Conservation (phyloP, 2,113 vertebrate genomes). For the Camelus bactrianus region DNA sequence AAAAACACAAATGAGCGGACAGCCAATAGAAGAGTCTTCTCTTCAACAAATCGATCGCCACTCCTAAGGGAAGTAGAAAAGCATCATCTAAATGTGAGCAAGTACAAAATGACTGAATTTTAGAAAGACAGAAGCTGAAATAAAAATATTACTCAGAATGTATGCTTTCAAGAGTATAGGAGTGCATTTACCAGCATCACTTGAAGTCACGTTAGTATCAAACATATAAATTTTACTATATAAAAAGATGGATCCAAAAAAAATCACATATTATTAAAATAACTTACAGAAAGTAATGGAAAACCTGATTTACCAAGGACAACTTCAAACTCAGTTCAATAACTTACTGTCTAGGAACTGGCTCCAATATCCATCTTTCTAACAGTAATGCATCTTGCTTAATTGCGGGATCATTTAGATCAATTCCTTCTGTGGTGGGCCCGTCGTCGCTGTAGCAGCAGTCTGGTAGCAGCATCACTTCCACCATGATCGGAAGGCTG, state of each 20-base stretch:
- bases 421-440: slow-evolving; percentile 92
- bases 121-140: not conserved
- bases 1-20: slow-evolving; percentile 99
- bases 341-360: slow-evolving; percentile 97
- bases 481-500: slow-evolving; percentile 98
- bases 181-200: not conserved
- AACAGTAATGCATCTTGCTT: slow-evolving; percentile 97
- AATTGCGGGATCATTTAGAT: slow-evolving; percentile 96
- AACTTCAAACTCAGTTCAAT: not conserved
- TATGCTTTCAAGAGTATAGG: not conserved
- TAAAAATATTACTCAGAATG: not conserved
- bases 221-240: slow-evolving; percentile 26
- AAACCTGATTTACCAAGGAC: slow-evolving; percentile 2
- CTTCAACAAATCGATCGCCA: slow-evolving; percentile 96
- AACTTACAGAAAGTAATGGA: not conserved
- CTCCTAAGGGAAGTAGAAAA: slow-evolving; percentile 87
- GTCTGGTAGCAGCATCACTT: slow-evolving; percentile 98
- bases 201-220: not conserved
- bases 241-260: slow-evolving; percentile 8
- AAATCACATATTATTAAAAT: not conserved
- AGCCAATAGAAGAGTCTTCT: slow-evolving; percentile 97
- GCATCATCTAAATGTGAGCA: not conserved
- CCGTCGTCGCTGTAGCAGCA: slow-evolving; percentile 99
- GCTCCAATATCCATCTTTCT: slow-evolving; percentile 98
- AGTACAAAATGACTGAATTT: slow-evolving; percentile 32